Conservation (phyloP, 1,140 invertebrate genomes). For the Hermatobates lingyangjiaoensis region DNA sequence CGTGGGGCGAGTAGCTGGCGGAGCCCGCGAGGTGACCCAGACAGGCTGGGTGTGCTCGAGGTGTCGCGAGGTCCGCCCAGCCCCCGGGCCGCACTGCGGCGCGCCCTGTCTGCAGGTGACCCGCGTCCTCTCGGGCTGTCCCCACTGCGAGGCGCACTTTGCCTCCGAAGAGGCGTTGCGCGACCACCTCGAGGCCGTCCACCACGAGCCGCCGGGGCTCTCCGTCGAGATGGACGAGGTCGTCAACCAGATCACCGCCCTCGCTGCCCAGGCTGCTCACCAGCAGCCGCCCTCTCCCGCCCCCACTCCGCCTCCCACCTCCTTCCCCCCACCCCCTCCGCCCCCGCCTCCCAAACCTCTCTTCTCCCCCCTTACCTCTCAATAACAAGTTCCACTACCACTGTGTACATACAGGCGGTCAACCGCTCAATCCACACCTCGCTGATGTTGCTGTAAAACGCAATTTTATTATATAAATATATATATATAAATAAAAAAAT, state of each 20-base stretch:
- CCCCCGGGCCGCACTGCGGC: conserved; percentile 23
- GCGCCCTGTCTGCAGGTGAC: conserved; percentile 38
- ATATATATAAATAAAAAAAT: conserved; percentile 9
- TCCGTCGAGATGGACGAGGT: conserved; percentile 64
- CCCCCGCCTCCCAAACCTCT: conserved; percentile 9
- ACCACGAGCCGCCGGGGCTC: conserved; percentile 24
- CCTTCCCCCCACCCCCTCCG: conserved; percentile 10
- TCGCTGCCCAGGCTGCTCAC: conserved; percentile 47
- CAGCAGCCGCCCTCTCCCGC: conserved; percentile 16
- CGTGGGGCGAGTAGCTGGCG: conserved; percentile 19
- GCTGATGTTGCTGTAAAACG: background rate
- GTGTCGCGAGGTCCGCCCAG: conserved; percentile 29
- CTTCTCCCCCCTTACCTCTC: background rate
- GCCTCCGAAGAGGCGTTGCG: conserved; percentile 35
- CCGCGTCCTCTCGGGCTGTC: conserved; percentile 48
- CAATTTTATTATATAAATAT: conserved; percentile 10
- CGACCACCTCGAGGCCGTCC: conserved; percentile 29
- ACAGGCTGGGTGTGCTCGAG: conserved; percentile 65
- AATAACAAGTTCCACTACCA: background rate
- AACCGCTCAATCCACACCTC: background rate
- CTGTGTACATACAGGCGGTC: background rate
- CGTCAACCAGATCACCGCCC: conserved; percentile 58
- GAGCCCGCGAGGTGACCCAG: conserved; percentile 49
- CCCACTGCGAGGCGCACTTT: conserved; percentile 42
- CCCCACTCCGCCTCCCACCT: conserved; percentile 17